phyloP scores from a whole-genome alignment of 2,888 invertebrate genomes.

The Carterocephalus palaemon region DNA sequence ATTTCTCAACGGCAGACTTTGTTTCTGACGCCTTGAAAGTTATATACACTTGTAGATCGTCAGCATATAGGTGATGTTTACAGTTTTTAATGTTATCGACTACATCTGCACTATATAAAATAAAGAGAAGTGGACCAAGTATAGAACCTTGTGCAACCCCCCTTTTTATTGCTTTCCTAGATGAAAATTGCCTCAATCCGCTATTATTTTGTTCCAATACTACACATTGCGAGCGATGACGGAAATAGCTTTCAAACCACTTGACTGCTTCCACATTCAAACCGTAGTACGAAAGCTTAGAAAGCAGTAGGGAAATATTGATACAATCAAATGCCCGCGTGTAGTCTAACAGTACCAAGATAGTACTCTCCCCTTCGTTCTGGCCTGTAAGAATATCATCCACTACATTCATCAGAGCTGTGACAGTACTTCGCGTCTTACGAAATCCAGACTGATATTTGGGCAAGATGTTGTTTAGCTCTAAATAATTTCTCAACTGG shows the following conservation, averaged over 20 bases:
- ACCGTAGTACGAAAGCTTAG: no score
- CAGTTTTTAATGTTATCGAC: background rate
- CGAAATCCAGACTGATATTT: constrained; percentile 9
- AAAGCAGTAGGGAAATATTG: no score
- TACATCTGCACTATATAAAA: background rate
- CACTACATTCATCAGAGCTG: constrained; percentile 1
- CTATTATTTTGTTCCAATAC: no score
- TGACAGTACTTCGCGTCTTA: constrained; percentile 2
- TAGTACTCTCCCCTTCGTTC: no score
- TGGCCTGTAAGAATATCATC: no score
- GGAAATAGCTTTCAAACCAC: no score
- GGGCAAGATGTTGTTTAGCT: background rate
- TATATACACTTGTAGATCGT: background rate
- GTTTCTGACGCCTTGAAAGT: background rate
- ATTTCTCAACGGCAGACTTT: background rate
- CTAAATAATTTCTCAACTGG: background rate
- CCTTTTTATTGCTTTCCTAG: no score
- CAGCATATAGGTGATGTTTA: background rate
- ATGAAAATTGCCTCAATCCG: no score
- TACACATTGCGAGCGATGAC: no score
- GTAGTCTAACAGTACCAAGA: no score
- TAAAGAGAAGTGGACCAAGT: background rate
- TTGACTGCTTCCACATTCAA: no score
- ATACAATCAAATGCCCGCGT: no score
- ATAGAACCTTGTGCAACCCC: background rate